Evolutionary conservation across 2,797 vertebrate species (phyloP), one percentile per base, ranked within the genome.

Genomic region (Danio albolineatus): DNA sequence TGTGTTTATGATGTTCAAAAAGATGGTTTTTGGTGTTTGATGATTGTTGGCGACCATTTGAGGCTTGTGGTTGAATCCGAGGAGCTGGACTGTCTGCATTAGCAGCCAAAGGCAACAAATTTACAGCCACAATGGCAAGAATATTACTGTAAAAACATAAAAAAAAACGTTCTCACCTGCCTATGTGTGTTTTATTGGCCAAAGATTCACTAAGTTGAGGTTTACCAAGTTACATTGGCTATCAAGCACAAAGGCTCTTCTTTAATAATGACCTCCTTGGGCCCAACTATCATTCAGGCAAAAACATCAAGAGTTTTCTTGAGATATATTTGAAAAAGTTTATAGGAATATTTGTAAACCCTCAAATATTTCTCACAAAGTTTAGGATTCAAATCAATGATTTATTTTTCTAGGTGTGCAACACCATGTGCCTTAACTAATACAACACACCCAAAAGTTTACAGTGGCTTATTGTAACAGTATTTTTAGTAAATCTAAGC

Each of bases 81-180:
- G 48, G 21, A 76, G 49, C 73, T 28, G 49, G 17, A 79, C 39
- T 59, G 77, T 83, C 81, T 70, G 62, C 43, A 49, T 12, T 10
- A 10, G 16, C 4, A 0, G 77, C 82, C 77, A 83, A 76, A 80
- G 10, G 43, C 43, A 71, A 83, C 72, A 79, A 36, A 76, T 79
- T 76, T 76, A 62, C 73, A 17, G 54, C 77, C 82, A 59, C 36
- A 54, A 28, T 79, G 64, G 41, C 49, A 74, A 73, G 41, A 79
- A 76, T 71, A 69, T 76, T 79, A 44, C 49, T 76, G 48, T 75
- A 17, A 56, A 71, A 69, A 70, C 49, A 79, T 16, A 2, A 60
- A 65, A 49, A 73, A 28, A 28, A 73, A 73, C 71, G 9, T 80
- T 76, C 66, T 83, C 82, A 83, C 65, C 82, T 83, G 65, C 77